Evolutionary conservation across 2,888 invertebrate species (phyloP), one percentile per base, ranked within the genome.

Genomic region (Synergus laeviventris): DNA sequence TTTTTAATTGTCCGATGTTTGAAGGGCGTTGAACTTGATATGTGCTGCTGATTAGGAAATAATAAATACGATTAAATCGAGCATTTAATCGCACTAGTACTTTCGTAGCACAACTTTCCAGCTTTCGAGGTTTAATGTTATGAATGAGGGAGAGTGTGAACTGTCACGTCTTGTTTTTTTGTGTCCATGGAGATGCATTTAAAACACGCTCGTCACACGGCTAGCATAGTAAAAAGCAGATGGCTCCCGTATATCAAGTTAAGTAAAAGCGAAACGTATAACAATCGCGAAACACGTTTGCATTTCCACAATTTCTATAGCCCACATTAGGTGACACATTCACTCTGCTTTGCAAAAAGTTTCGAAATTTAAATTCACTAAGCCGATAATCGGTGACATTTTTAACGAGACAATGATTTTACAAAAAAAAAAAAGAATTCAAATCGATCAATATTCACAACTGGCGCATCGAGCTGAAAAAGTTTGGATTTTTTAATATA

Each of bases 221-320:
- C 18, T 64, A 39, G 64, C 64, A 64, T 64, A 64, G 39, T 39
- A 64, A 64, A 64, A 64, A 38, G 64, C 64, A 64, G 64, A 64
- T 64, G 21, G 64, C 39, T 64, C 64, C 64, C 64, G 21, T 64
- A 64, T 39, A 21, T 42, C 9, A n/a, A 49, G 64, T 64, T 18
- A n/a, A 49, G 64, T 64, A 64, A 64, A 64, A 64, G 64, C 64
- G 64, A 64, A 64, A n/a, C 64, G 18, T 21, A 18, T 64, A 64
- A 64, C 64, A 64, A 42, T 64, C 21, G 21, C 64, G 21, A 18
- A 21, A 64, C 64, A 42, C 64, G 64, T 64, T 64, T 64, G 18
- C 54, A 9, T 54, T 54, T 54, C 64, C 64, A 64, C 64, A 42
- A 64, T 64, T 64, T 64, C 64, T 64, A 64, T 64, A 21, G 18